Percentiles rank a stretch among this genome's conserved stretches.
phyloP scores from a whole-genome alignment of 2,888 invertebrate genomes.

The Microctonus hyperodae region DNA sequence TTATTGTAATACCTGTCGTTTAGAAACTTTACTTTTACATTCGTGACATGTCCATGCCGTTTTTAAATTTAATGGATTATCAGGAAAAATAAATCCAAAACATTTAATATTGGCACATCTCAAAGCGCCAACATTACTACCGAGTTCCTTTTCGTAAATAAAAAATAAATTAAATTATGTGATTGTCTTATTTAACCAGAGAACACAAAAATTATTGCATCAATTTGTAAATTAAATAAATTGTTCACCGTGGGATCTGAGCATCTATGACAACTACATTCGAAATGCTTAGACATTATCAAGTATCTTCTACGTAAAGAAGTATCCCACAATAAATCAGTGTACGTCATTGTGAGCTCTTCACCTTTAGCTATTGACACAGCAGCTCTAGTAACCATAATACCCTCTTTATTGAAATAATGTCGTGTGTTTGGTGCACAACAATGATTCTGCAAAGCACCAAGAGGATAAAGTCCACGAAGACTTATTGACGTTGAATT shows the following conservation, averaged over 20 bases:
- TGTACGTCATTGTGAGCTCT: conserved; percentile 74
- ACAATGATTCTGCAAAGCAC: conserved; percentile 74
- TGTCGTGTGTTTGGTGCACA: conserved; percentile 75
- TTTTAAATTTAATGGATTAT: conserved; percentile 66
- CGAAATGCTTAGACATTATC: conserved; percentile 73
- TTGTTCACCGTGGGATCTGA: conserved; percentile 67
- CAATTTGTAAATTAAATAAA: neutral
- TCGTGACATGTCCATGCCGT: conserved; percentile 70
- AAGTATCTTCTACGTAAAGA: conserved; percentile 70
- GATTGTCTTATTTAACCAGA: neutral
- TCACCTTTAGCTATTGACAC: conserved; percentile 68
- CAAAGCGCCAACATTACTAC: conserved; percentile 68
- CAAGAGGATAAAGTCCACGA: conserved; percentile 73
- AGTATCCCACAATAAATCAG: conserved; percentile 74
- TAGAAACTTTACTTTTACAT: conserved; percentile 65
- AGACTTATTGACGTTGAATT: conserved; percentile 62
- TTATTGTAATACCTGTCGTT: conserved; percentile 68
- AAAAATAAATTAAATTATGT: neutral
- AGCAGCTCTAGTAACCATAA: conserved; percentile 70
- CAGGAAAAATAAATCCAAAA: conserved; percentile 67
- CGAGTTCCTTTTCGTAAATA: conserved; percentile 65
- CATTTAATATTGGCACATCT: conserved; percentile 66
- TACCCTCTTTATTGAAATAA: conserved; percentile 67
- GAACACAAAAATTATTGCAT: neutral
- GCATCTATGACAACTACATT: conserved; percentile 73